Evolutionary conservation across 2,888 invertebrate genomes (phyloP).

Genomic region (Sarcophaga rosellei): DNA sequence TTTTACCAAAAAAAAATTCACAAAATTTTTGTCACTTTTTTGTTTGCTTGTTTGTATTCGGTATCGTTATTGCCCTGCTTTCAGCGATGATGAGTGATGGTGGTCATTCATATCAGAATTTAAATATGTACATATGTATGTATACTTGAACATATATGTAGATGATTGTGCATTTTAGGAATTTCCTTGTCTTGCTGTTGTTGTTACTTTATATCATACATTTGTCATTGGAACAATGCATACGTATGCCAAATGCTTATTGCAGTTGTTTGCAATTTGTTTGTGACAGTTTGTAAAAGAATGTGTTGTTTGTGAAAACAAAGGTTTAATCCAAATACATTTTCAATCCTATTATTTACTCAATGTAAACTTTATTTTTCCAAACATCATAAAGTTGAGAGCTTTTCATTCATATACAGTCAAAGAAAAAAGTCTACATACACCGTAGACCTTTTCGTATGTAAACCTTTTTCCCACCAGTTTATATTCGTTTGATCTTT

Average conservation of each 20-base stretch:
- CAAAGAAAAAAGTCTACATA: too few species aligned
- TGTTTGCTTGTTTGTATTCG: too few species aligned
- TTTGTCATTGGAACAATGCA: background rate
- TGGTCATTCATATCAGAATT: background rate
- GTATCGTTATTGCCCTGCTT: background rate
- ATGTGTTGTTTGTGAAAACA: background rate
- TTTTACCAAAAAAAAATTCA: conserved; percentile 14
- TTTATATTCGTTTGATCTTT: too few species aligned
- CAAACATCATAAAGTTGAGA: too few species aligned
- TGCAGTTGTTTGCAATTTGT: background rate
- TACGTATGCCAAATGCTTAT: background rate
- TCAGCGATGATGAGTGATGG: background rate
- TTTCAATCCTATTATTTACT: too few species aligned
- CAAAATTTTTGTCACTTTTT: too few species aligned
- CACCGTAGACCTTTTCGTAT: too few species aligned
- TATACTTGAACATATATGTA: background rate
- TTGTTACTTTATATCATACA: background rate
- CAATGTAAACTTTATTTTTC: too few species aligned
- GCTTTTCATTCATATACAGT: too few species aligned
- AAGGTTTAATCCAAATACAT: too few species aligned
- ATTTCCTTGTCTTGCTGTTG: background rate
- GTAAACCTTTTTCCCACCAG: too few species aligned
- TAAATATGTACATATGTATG: background rate
- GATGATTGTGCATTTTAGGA: background rate
- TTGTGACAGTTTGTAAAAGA: background rate